Percentiles rank a stretch among this genome's conserved stretches.
These are phyloP conservation scores for Chitala chitala DNA, from an alignment of 2,113 vertebrate species.

Conservation along the genomic window DNA sequence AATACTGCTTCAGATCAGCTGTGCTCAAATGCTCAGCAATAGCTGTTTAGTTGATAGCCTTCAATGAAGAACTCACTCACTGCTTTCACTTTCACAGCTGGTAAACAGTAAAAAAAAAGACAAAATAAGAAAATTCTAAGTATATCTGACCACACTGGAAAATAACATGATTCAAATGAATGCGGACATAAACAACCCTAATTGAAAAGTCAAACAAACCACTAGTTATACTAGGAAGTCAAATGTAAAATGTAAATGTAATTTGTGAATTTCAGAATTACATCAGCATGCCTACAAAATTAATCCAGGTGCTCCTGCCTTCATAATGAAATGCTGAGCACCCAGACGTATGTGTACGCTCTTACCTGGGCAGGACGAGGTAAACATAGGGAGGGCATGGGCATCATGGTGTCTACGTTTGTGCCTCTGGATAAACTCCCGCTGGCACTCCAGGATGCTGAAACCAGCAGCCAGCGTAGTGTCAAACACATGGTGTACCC, in stretches of 20 bases:
- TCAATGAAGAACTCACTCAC: neutral
- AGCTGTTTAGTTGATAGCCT: neutral
- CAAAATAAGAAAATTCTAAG: no score
- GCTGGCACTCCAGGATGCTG: constrained; percentile 90
- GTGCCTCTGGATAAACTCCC: constrained; percentile 83
- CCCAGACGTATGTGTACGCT: neutral
- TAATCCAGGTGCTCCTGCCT: neutral
- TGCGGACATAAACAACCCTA: no score
- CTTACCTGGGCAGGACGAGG: constrained; percentile 92
- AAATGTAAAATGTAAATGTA: neutral
- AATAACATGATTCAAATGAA: no score
- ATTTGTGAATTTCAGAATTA: no score
- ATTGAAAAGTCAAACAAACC: no score
- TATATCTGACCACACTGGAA: no score
- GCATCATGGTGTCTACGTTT: constrained; percentile 73
- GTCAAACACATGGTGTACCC: constrained; percentile 85
- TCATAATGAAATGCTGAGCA: no score
- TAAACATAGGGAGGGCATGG: constrained; percentile 86
- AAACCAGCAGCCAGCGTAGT: constrained; percentile 83
- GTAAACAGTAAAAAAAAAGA: neutral
- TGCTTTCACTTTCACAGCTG: neutral
- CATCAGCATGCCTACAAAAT: neutral
- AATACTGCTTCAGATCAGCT: neutral
- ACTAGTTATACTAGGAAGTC: no score
- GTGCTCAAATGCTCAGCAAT: neutral